Percentiles rank a stretch among this genome's conserved stretches.
These are phyloP conservation scores for Plemyria rubiginata DNA, from an alignment of 2,888 invertebrate genomes.

Conservation along the genomic window DNA sequence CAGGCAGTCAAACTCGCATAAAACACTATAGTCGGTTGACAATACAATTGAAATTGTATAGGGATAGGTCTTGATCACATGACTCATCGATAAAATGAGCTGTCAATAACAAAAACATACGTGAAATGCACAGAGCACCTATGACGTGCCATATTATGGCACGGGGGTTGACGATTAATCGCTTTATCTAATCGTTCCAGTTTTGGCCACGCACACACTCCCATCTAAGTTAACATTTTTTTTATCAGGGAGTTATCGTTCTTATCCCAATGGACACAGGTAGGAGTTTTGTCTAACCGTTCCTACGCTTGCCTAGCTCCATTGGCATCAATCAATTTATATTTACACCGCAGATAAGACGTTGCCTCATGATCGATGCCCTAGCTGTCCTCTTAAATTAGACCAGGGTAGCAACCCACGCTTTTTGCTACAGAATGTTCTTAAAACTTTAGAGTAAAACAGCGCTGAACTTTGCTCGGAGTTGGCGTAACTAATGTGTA, in stretches of 20 bases:
- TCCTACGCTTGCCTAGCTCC: background rate
- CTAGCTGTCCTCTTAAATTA: conserved; percentile 2
- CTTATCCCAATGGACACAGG: background rate
- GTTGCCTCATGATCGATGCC: conserved; percentile 7
- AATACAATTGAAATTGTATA: too few relatives aligned
- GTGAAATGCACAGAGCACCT: too few relatives aligned
- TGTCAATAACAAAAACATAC: background rate
- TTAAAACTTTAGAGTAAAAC: background rate
- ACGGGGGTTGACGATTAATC: background rate
- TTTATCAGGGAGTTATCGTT: background rate
- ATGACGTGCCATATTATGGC: too few relatives aligned
- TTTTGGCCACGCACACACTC: background rate
- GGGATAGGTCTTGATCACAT: background rate
- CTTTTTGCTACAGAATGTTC: background rate
- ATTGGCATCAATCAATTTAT: conserved; percentile 4
- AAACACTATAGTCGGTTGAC: too few relatives aligned
- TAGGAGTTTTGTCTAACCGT: background rate
- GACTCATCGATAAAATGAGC: conserved; percentile 1
- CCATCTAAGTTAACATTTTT: background rate
- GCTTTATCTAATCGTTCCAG: background rate
- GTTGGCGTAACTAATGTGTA: background rate
- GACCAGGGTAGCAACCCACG: conserved; percentile 1
- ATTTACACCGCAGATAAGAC: conserved; percentile 4
- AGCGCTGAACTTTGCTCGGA: conserved; percentile 8
- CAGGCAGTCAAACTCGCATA: background rate